Conservation (phyloP, 1,140 invertebrate genomes). For the Acyrthosiphon pisum region DNA sequence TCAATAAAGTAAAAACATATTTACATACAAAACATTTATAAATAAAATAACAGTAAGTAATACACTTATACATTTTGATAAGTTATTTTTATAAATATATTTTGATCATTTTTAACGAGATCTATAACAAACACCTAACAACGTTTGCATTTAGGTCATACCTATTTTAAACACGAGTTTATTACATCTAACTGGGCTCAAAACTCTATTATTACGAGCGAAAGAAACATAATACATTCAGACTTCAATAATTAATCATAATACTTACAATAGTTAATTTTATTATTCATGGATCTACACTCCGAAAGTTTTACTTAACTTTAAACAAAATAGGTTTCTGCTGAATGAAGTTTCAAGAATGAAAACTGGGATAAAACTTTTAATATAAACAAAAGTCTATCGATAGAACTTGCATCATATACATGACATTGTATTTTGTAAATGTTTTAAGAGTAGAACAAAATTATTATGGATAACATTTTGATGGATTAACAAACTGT, state of each 20-base stretch:
- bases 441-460: background rate
- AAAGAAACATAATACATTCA: background rate
- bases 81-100: background rate
- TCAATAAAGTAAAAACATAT: background rate
- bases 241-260: conserved; percentile 34
- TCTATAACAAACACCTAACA: background rate
- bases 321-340: background rate
- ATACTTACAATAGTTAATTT: conserved; percentile 33
- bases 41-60: background rate
- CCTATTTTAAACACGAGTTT: background rate
- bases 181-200: background rate
- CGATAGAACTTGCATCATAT: conserved; percentile 1
- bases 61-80: background rate
- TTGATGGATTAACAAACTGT: background rate
- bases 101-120: background rate
- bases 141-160: background rate
- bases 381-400: conserved; percentile 30
- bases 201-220: background rate
- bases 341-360: conserved; percentile 15
- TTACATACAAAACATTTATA: background rate
- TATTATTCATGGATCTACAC: conserved; percentile 40
- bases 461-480: background rate
- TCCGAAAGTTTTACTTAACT: background rate
- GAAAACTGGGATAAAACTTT: conserved; percentile 33
- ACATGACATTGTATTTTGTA: background rate